Evolutionary conservation across 2,113 vertebrate species (phyloP), one percentile per base, ranked within the genome.

Genomic region (Plecotus auritus): DNA sequence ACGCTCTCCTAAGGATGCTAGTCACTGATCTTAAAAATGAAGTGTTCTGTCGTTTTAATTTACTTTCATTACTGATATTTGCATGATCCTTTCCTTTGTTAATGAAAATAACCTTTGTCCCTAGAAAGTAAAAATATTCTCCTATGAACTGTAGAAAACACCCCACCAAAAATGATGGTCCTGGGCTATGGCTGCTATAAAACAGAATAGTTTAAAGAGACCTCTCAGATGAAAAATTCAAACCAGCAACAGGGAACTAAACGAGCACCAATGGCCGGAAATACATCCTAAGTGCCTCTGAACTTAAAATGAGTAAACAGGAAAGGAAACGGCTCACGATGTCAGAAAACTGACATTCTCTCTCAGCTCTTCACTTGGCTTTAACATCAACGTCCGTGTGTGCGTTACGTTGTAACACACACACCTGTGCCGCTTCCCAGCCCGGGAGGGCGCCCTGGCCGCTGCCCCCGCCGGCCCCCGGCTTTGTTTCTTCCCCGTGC

Each of bases 81-180:
- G 10, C 56, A 59, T 12, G 54, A 42, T 70, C 10, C 7, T 28
- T 90, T 77, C 20, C 84, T 74, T 81, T 82, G 54, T 35, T 90
- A 93, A 88, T 56, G 47, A 92, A 94, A 93, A 69, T 69, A 94
- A 70, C 1, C 40, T 54, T 64, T 73, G 35, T 40, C 54, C 77
- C 91, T 90, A 84, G 42, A 94, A 94, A 90, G 28, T 78, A 85
- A 93, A 93, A 81, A 72, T 67, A 66, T 74, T 94, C 32, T 93
- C 28, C 49, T 20, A 73, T 69, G 64, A 85, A 96, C 93, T 17
- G 14, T 35, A 93, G 42, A 73, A 49, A 87, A 88, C 2, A 72
- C 16, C 28, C 67, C 64, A 64, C 17, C 72, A 94, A 91, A 82
- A 94, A 49, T 35, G 30, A n/a, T n/a, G 42, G 22, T 35, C 69